Base-by-base conservation (phyloP, 2,113 vertebrate genomes). In the Podocnemis expansa region DNA sequence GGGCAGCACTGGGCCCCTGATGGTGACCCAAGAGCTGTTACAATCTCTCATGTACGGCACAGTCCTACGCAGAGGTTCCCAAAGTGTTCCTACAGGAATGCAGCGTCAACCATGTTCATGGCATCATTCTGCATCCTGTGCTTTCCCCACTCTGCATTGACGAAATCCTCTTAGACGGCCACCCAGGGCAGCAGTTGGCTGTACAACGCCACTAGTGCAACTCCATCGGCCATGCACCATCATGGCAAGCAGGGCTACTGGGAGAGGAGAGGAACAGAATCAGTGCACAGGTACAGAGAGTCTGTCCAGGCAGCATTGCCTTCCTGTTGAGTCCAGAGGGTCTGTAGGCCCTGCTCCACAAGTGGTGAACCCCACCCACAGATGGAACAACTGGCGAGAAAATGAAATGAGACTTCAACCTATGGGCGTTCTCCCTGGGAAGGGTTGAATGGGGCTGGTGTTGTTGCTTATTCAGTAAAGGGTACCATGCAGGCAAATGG, bases 401-500 rank as follows among this genome's bases (percentile, higher is more conserved):
- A 75, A 75, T 75, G 22, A 75, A 75, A 75, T 6, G 6, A 75
- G 73, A 75, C 24, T 25, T 75, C 24, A 75, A 14, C 73, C 12
- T 3, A 43, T 24, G 10, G 24, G 24, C 45, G 11, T 27, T 75
- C 22, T 27, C 41, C 22, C 24, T 3, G 34, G 38, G 38, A 80
- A 21, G 1, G 56, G 82, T 45, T 47, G 17, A 22, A 54, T 52
- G 43, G 16, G 84, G 8, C 9, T 25, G 21, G 1, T 4, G 24
- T 43, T 82, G 3, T 0, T 84, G 24, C 12, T 73, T 91, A n/a
- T 52, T 58, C 70, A 5, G 4, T 5, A 34, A 45, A 83, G 60
- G n/a, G 34, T 82, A 10, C 75, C 0, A 8, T 58, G 19, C 6
- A 4, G 56, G 63, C 29, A 0, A 0, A 22, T 38, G 67, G 56